Conservation (phyloP, 2,888 invertebrate species). For the Zygaena filipendulae region DNA sequence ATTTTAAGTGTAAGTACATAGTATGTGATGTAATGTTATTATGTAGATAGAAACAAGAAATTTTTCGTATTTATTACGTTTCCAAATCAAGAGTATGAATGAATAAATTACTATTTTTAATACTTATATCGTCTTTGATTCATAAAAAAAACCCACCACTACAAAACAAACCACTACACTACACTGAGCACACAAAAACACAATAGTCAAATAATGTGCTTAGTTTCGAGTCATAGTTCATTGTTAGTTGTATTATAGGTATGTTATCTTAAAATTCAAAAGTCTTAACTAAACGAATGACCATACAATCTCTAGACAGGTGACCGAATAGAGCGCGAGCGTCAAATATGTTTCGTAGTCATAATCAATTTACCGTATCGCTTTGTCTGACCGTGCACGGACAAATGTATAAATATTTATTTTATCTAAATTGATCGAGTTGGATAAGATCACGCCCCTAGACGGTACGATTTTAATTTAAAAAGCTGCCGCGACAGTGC, state of each 20-base stretch:
- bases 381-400: conserved; percentile 61
- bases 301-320: conserved; percentile 38
- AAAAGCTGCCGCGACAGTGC: conserved; percentile 57
- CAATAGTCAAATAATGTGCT: too few relatives aligned
- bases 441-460: conserved; percentile 61
- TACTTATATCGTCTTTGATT: conserved; percentile 2
- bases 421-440: conserved; percentile 68
- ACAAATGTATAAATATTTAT: conserved; percentile 67
- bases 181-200: too few relatives aligned
- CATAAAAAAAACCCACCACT: conserved; percentile 3
- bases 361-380: conserved; percentile 63
- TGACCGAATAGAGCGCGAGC: conserved; percentile 45
- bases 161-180: conserved; percentile 4
- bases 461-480: conserved; percentile 61
- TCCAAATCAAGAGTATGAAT: conserved; percentile 65
- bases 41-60: conserved; percentile 50
- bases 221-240: too few relatives aligned
- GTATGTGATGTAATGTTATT: conserved; percentile 63
- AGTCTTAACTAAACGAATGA: too few relatives aligned
- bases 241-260: too few relatives aligned
- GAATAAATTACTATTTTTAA: too few relatives aligned
- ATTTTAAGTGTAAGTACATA: conserved; percentile 46
- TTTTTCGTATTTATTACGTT: conserved; percentile 69
- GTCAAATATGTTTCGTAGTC: conserved; percentile 44
- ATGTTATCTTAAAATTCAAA: too few relatives aligned